Conservation (phyloP, 2,888 invertebrate species). For the Odiellus spinosus region DNA sequence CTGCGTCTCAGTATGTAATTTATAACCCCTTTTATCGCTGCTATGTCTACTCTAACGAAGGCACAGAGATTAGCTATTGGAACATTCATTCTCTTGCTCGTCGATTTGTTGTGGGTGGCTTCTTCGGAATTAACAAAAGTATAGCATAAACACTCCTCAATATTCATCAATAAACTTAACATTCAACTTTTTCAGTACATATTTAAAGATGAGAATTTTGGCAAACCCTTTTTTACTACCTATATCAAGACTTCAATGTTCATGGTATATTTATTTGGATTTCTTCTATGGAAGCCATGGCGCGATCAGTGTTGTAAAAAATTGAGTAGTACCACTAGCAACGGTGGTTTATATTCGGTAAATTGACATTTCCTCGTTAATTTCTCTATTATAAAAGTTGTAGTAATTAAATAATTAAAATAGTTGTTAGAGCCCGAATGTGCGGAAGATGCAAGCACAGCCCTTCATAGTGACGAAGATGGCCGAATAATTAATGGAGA, state of each 20-base stretch:
- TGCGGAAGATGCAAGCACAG: too few relatives aligned
- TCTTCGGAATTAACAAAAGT: slow-evolving; percentile 91
- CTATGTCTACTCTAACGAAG: slow-evolving; percentile 17
- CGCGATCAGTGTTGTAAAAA: slow-evolving; percentile 58
- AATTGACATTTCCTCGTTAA: slow-evolving; percentile 21
- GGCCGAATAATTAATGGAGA: slow-evolving; percentile 4
- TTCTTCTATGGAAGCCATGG: slow-evolving; percentile 79
- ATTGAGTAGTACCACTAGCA: too few relatives aligned
- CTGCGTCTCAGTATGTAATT: too few relatives aligned
- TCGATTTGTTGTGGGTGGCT: slow-evolving; percentile 89
- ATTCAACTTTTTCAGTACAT: slow-evolving; percentile 27
- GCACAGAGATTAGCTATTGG: slow-evolving; percentile 51
- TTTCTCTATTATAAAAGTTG: not conserved
- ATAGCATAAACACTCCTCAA: slow-evolving; percentile 22
- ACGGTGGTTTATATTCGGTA: slow-evolving; percentile 53
- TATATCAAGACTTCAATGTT: slow-evolving; percentile 91
- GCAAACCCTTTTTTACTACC: slow-evolving; percentile 89
- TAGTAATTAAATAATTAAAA: not conserved
- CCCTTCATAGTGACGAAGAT: slow-evolving; percentile 2
- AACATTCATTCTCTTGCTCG: slow-evolving; percentile 65
- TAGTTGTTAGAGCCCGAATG: too few relatives aligned
- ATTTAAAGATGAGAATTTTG: slow-evolving; percentile 54
- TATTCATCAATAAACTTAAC: too few relatives aligned
- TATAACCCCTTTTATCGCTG: too few relatives aligned
- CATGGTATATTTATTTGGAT: slow-evolving; percentile 71